Base-by-base conservation (phyloP, 2,888 invertebrate species). In the Keiferia lycopersicella region DNA sequence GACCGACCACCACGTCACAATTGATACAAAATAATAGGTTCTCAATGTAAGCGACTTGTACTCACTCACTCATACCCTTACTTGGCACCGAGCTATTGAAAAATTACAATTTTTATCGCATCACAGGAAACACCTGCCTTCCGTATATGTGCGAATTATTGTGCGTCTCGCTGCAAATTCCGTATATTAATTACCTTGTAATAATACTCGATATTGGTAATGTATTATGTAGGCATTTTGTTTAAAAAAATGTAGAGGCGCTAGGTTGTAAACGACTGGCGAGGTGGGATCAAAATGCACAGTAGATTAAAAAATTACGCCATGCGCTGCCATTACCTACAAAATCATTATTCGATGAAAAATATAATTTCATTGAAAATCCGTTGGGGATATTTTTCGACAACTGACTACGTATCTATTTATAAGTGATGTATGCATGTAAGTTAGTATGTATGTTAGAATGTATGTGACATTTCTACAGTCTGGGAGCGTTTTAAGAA, bases 41-140 rank as follows among this genome's bases (percentile, higher is more conserved):
- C 16, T n/a, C 16, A 45, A 45, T 45, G 41, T 45, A 45, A 45
- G 16, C 6, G 11, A n/a, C 45, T 45, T 45, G 45, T 45, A n/a
- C 16, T 45, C 45, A 45, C 16, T 45, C 45, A 45, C 45, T 45
- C n/a, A 16, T 45, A 45, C 1, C 45, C 45, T 0, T 45, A 7
- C 45, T 45, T 45, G 45, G 34, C 64, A 68, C 62, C 22, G 2
- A 51, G 22, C 59, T 66, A 64, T 61, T n/a, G 62, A 59, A 64
- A 61, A 56, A 57, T 56, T 12, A 18, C 53, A 45, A 61, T 41
- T 61, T 60, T 26, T 39, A 50, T 48, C 50, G 50, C 60, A 7
- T 41, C 39, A 57, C 30, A 22, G 61, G 20, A 57, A 39, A 51
- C 68, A 68, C 67, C 68, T 68, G 68, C 68, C 56, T 63, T 57